Conservation (phyloP, 2,888 invertebrate species). For the Trisateles emortualis region DNA sequence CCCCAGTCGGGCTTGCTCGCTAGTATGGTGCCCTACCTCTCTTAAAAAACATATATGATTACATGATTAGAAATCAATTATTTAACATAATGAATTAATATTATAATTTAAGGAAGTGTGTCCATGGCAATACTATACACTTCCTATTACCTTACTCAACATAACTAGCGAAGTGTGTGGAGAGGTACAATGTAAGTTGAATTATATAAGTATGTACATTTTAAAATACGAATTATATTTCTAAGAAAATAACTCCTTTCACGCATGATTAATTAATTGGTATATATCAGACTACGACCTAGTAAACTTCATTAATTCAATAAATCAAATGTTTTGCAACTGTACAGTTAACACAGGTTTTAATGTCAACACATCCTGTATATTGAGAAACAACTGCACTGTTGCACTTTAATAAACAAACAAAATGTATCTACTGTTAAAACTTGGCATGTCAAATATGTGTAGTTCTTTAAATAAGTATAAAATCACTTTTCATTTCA, state of each 20-base stretch:
- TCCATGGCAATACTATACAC: no score
- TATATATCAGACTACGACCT: neutral
- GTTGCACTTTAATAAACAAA: conserved; percentile 4
- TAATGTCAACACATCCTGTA: conserved; percentile 28
- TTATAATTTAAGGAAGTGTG: no score
- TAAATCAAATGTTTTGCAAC: conserved; percentile 9
- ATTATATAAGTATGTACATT: conserved; percentile 1
- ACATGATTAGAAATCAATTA: no score
- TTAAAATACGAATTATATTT: neutral
- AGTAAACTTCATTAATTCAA: neutral
- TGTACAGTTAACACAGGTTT: neutral
- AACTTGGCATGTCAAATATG: neutral
- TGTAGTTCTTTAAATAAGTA: no score
- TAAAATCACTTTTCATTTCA: no score
- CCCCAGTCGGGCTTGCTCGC: no score
- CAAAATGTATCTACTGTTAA: neutral
- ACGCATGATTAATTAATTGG: neutral
- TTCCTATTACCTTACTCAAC: no score
- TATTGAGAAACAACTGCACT: conserved; percentile 53
- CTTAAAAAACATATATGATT: no score
- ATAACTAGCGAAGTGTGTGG: no score
- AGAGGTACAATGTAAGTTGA: no score
- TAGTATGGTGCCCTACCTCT: no score
- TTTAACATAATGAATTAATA: no score
- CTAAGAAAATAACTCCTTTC: neutral